phyloP scores from a whole-genome alignment of 2,113 vertebrate genomes.

The Ptilonorhynchus violaceus region DNA sequence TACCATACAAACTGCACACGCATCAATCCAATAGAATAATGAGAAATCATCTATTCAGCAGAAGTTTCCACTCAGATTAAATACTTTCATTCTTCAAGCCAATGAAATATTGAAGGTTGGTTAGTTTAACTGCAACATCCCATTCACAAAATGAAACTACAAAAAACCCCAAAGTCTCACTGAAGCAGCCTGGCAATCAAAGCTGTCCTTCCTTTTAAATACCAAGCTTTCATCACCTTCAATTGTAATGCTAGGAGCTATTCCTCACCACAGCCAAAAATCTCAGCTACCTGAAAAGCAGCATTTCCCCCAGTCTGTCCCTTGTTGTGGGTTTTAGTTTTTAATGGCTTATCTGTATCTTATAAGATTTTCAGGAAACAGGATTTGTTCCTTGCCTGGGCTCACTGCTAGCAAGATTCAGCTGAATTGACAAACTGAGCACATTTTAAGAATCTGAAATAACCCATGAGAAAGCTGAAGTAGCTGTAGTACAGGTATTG shows the following conservation, averaged over 20 bases:
- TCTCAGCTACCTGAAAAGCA: constrained; percentile 28
- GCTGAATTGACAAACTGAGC: background rate
- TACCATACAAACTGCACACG: background rate
- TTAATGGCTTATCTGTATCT: background rate
- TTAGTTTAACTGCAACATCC: background rate
- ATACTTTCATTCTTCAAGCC: background rate
- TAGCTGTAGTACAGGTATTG: background rate
- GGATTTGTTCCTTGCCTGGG: background rate
- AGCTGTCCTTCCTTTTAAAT: background rate
- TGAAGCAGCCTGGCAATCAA: background rate
- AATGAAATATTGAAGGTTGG: background rate
- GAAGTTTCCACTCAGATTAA: constrained; percentile 24
- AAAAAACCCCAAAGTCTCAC: background rate
- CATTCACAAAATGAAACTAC: constrained; percentile 22
- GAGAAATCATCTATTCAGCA: background rate
- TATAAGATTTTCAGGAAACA: background rate
- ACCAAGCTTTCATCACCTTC: constrained; percentile 17
- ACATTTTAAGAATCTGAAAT: background rate
- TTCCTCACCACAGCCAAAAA: background rate
- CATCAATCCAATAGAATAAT: background rate
- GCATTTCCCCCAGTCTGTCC: background rate
- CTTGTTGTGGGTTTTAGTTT: background rate
- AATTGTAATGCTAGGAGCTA: background rate
- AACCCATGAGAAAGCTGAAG: background rate
- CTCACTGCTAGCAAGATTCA: background rate